phyloP scores from a whole-genome alignment of 2,113 vertebrate species.

The Gymnorhina tibicen region DNA sequence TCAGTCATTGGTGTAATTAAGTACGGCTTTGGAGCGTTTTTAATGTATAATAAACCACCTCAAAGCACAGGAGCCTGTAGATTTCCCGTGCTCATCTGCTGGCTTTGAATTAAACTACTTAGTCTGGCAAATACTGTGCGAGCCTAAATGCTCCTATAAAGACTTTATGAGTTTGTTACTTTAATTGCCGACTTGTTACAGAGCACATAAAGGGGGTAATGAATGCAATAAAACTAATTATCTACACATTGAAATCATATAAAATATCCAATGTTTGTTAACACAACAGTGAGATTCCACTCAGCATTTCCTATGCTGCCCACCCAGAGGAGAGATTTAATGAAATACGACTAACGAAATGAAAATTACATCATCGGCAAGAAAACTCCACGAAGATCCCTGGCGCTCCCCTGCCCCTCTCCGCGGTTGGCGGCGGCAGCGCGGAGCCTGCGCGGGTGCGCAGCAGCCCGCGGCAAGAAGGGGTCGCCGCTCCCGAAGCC shows the following conservation, averaged over 20 bases:
- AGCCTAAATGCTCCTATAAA: slow-evolving; percentile 82
- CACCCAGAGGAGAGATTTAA: slow-evolving; percentile 69
- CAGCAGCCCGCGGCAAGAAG: background rate
- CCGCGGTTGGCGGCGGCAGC: background rate
- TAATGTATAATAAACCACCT: slow-evolving; percentile 33
- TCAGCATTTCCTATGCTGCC: slow-evolving; percentile 54
- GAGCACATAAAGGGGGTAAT: slow-evolving; percentile 89
- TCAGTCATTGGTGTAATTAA: slow-evolving; percentile 39
- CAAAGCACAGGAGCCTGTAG: background rate
- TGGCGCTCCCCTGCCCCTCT: background rate
- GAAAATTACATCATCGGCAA: slow-evolving; percentile 54
- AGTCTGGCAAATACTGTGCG: slow-evolving; percentile 74
- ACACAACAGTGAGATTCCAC: slow-evolving; percentile 47
- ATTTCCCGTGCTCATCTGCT: background rate
- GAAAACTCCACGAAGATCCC: background rate
- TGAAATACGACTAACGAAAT: slow-evolving; percentile 63
- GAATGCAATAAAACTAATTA: slow-evolving; percentile 94
- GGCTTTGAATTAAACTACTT: slow-evolving; percentile 80
- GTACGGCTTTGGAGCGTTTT: slow-evolving; percentile 16
- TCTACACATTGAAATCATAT: slow-evolving; percentile 83
- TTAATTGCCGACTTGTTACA: slow-evolving; percentile 92
- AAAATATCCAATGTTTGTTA: slow-evolving; percentile 77
- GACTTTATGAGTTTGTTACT: slow-evolving; percentile 89
- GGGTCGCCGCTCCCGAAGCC: background rate
- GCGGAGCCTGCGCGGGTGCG: background rate